Evolutionary conservation across 2,113 vertebrate species (phyloP).

Genomic region (Callopanchax toddi): DNA sequence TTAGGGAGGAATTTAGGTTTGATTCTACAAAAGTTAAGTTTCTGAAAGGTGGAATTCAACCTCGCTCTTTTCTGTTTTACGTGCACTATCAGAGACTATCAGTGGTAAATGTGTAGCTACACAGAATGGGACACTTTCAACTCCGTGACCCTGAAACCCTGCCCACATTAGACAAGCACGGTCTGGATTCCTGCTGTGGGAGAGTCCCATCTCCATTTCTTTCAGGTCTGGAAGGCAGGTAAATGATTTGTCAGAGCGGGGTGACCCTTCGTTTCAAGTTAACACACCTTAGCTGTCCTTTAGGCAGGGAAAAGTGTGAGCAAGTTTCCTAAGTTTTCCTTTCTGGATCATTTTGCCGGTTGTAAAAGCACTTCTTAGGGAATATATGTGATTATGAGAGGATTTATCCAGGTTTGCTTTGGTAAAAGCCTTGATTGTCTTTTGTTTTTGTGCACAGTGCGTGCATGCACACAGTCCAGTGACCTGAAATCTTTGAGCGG

Average conservation of each 20-base stretch:
- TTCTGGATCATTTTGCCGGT: too few relatives aligned
- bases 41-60: neutral
- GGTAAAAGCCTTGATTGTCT: too few relatives aligned
- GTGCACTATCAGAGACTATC: neutral
- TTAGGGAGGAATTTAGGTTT: too few relatives aligned
- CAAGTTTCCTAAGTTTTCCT: too few relatives aligned
- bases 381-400: too few relatives aligned
- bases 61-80: neutral
- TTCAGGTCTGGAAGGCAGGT: conserved; percentile 64
- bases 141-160: conserved; percentile 43
- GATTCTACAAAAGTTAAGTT: too few relatives aligned
- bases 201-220: conserved; percentile 49
- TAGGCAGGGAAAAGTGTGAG: neutral
- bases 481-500: too few relatives aligned
- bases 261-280: conserved; percentile 47
- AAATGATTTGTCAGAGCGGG: conserved; percentile 75
- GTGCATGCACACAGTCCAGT: too few relatives aligned
- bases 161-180: conserved; percentile 40
- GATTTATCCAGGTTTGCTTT: too few relatives aligned
- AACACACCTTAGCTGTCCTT: conserved; percentile 18
- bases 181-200: conserved; percentile 69
- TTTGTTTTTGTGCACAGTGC: too few relatives aligned
- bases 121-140: conserved; percentile 28
- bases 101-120: conserved; percentile 60
- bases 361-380: too few relatives aligned